Conservation (phyloP, 2,797 vertebrate genomes). For the Euthynnus affinis region DNA sequence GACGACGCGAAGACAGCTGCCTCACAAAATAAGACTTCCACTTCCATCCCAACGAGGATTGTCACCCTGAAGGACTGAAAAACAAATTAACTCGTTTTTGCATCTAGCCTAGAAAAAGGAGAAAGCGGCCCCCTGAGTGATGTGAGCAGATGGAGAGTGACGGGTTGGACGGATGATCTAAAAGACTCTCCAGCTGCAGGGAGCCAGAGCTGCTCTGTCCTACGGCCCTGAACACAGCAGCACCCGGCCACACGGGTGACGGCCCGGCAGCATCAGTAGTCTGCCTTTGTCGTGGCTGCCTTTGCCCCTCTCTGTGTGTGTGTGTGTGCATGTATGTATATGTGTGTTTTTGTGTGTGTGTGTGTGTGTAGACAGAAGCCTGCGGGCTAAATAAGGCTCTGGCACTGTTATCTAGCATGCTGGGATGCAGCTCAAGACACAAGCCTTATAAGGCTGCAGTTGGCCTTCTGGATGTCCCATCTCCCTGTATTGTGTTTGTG, state of each 20-base stretch:
- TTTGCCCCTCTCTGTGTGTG: not conserved
- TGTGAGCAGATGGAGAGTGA: conserved; percentile 42
- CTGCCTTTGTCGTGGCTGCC: conserved; percentile 19
- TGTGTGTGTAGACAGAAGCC: conserved; percentile 35
- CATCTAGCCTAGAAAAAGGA: not conserved
- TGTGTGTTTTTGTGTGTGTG: conserved; percentile 17
- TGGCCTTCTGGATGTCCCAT: conserved; percentile 51
- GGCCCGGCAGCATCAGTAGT: conserved; percentile 37
- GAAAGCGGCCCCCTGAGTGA: not conserved
- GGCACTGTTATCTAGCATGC: conserved; percentile 59
- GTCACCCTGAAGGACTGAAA: not conserved
- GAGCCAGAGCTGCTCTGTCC: conserved; percentile 20
- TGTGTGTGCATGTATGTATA: conserved; percentile 21
- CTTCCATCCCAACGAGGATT: not conserved
- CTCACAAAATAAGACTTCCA: conserved; percentile 4
- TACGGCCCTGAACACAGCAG: conserved; percentile 15
- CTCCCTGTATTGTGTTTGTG: conserved; percentile 47
- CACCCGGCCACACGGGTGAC: conserved; percentile 31
- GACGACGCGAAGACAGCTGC: not conserved
- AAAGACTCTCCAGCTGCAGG: conserved; percentile 47
- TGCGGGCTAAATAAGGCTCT: conserved; percentile 75
- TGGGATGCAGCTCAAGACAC: conserved; percentile 53
- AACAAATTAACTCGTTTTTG: conserved; percentile 3
- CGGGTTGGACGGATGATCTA: conserved; percentile 46
- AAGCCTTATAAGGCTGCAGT: conserved; percentile 75